These are phyloP conservation scores for Chiloscyllium punctatum DNA, from an alignment of 2,797 vertebrate genomes.

Conservation along the genomic window DNA sequence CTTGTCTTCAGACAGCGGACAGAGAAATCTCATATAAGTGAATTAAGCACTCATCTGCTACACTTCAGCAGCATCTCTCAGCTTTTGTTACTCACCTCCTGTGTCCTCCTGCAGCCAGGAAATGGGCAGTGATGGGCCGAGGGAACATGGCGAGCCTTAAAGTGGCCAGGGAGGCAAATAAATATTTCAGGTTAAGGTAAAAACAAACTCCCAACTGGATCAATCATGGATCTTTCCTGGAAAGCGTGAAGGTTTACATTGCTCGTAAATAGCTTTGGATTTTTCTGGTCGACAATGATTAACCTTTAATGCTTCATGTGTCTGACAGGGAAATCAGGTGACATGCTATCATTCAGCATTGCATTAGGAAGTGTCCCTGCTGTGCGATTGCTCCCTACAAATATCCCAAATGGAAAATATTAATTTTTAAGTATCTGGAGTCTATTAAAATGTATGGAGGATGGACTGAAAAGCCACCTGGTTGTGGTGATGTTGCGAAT, in stretches of 20 bases:
- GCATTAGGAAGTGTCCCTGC: not conserved
- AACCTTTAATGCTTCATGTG: not conserved
- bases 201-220: not conserved
- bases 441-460: not conserved
- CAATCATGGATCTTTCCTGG: not conserved
- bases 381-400: not conserved
- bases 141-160: not conserved
- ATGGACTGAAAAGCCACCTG: not conserved
- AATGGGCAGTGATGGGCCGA: not conserved
- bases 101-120: not conserved
- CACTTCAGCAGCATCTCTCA: not conserved
- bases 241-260: not conserved
- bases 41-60: conserved; percentile 19
- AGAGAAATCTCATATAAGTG: not conserved
- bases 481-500: not conserved
- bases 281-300: not conserved
- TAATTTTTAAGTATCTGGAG: not conserved
- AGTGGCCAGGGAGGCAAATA: not conserved
- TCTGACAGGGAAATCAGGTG: not conserved
- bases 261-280: not conserved
- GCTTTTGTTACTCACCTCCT: not conserved
- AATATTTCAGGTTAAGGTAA: conserved; percentile 6
- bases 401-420: not conserved
- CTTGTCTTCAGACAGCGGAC: not conserved
- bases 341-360: not conserved